A percentile compares a stretch with the other conserved stretches of the same genome.
These are phyloP conservation scores for Allygus modestus DNA, from an alignment of 2,888 invertebrate species.

Conservation along the genomic window DNA sequence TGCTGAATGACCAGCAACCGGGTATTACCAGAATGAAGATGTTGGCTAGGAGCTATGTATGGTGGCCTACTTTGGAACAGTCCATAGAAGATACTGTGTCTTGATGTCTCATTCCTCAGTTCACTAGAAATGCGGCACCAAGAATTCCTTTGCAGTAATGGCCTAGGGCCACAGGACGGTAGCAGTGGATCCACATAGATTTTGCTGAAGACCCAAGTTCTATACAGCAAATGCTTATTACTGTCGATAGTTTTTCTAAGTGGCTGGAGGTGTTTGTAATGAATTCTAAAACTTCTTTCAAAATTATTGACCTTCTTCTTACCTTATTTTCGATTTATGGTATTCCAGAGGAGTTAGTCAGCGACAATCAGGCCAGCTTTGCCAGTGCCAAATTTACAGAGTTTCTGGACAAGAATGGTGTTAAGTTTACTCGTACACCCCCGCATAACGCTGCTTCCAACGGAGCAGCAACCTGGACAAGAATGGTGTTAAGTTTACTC, in stretches of 20 bases:
- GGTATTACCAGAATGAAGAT: constrained; percentile 5
- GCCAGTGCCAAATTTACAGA: constrained; percentile 7
- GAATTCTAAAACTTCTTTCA: constrained; percentile 12
- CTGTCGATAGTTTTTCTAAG: constrained; percentile 9
- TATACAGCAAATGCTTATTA: constrained; percentile 30
- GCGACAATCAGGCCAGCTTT: constrained; percentile 18
- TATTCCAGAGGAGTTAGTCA: neutral
- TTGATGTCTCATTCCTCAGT: neutral
- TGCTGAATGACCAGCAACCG: constrained; percentile 14
- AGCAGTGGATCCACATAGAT: constrained; percentile 32
- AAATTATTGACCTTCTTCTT: neutral
- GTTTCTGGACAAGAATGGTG: neutral
- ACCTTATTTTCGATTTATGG: neutral
- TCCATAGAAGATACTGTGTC: neutral
- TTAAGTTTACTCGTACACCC: neutral
- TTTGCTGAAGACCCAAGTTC: neutral
- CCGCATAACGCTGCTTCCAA: neutral
- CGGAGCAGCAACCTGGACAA: no score
- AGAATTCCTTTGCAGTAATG: neutral
- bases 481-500: no score
- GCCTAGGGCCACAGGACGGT: neutral
- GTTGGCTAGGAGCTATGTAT: constrained; percentile 1
- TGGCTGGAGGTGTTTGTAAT: constrained; percentile 28
- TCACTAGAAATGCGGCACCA: neutral
- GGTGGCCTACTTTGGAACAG: constrained; percentile 7